A percentile compares a stretch with the other conserved stretches of the same genome.
Conservation (phyloP, 2,888 invertebrate species). For the Gandaritis pyraliata region DNA sequence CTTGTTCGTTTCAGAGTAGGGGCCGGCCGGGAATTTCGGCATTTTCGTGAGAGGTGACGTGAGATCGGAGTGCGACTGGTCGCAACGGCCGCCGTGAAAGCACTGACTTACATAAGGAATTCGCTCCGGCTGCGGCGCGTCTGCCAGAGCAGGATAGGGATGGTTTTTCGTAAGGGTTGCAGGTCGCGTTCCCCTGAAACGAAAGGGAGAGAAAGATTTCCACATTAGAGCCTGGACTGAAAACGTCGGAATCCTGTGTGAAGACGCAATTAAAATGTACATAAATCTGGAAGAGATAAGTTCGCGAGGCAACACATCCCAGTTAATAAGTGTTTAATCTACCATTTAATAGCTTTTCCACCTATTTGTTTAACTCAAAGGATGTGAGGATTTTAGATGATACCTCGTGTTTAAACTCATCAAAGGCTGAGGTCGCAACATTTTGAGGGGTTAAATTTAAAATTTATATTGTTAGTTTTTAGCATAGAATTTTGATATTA, state of each 20-base stretch:
- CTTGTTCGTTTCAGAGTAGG: slow-evolving; percentile 43
- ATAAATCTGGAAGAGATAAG: slow-evolving; percentile 71
- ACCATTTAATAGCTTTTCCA: slow-evolving; percentile 53
- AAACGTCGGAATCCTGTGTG: slow-evolving; percentile 74
- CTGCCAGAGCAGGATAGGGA: slow-evolving; percentile 68
- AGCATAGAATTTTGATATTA: too few relatives aligned
- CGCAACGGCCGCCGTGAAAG: slow-evolving; percentile 52
- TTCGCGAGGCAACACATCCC: slow-evolving; percentile 58
- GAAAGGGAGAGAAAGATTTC: slow-evolving; percentile 73
- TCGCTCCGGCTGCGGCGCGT: slow-evolving; percentile 69
- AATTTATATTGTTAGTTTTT: too few relatives aligned
- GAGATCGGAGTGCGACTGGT: slow-evolving; percentile 56
- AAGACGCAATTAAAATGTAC: slow-evolving; percentile 81
- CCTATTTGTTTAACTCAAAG: slow-evolving; percentile 32
- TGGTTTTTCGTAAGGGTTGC: slow-evolving; percentile 68
- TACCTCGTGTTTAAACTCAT: slow-evolving; percentile 1
- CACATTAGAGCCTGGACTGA: slow-evolving; percentile 62
- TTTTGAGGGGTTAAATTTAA: neutral
- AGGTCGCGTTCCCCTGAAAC: slow-evolving; percentile 56
- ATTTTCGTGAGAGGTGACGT: slow-evolving; percentile 55
- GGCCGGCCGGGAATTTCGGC: slow-evolving; percentile 53
- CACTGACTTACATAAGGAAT: slow-evolving; percentile 84
- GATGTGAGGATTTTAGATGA: slow-evolving; percentile 20
- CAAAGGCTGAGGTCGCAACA: neutral
- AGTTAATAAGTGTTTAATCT: slow-evolving; percentile 67